phyloP scores from a whole-genome alignment of 2,113 vertebrate genomes.

The Egretta garzetta region DNA sequence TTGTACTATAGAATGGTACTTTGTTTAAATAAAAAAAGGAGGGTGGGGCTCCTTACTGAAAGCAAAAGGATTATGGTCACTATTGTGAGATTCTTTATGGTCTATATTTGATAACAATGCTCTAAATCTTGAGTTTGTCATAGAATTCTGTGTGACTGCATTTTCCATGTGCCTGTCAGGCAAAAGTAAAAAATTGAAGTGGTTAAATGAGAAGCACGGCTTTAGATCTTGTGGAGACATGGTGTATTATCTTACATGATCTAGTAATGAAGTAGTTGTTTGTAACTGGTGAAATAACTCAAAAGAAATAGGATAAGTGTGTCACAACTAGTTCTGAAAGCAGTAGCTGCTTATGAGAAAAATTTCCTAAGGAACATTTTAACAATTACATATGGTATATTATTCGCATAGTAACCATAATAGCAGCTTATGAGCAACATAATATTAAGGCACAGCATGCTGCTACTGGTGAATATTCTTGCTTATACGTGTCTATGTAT shows the following conservation, averaged over 20 bases:
- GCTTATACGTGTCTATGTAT: accelerated
- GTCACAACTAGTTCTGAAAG: background rate
- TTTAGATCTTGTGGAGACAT: background rate
- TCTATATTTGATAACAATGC: background rate
- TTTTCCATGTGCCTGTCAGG: background rate
- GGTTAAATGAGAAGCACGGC: background rate
- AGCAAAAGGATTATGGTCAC: background rate
- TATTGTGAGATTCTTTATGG: background rate
- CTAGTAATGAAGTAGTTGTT: background rate
- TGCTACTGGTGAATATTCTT: background rate
- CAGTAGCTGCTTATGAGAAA: background rate
- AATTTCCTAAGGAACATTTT: background rate
- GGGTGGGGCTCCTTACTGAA: background rate
- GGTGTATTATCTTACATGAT: background rate
- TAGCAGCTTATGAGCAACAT: background rate
- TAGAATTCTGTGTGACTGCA: background rate
- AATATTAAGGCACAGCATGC: background rate
- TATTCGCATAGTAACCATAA: background rate
- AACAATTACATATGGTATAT: accelerated
- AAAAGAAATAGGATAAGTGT: background rate
- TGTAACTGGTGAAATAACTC: background rate
- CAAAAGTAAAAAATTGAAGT: background rate
- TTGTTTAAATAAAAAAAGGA: background rate
- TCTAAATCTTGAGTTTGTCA: background rate
- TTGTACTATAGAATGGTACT: background rate